Base-by-base conservation (phyloP, 2,113 vertebrate genomes). In the Tragelaphus imberbis region DNA sequence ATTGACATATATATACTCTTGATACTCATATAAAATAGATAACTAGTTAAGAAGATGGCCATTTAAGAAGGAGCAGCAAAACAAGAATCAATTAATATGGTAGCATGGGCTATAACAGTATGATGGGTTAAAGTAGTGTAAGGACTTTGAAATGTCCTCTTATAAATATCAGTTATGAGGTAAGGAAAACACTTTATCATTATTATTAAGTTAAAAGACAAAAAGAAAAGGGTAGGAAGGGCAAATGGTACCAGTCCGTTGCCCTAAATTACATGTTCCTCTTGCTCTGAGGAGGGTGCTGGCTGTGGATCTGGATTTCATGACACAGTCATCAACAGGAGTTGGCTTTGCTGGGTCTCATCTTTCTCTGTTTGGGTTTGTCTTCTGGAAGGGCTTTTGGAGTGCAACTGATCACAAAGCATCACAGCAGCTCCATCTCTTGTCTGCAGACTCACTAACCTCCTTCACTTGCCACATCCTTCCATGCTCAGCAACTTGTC, bases 391-490 rank as follows among this genome's bases (percentile, higher is more conserved):
- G 3, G 2, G 16, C 21, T 59, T 36, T 90, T n/a, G 17, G 16
- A 30, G 5, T 30, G 47, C 28, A 77, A 15, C 0, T 44, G 47
- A 56, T 56, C 49, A 21, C 8, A 17, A 44, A 53, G 23, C 56
- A 55, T 36, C n/a, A 30, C 0, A 33, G 6, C 3, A 23, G 0
- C 16, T 40, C 23, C 7, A 28, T 68, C 15, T 51, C 25, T 36
- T 58, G 1, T 58, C 11, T 40, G 36, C 15, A 77, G 28, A 49
- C 2, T 19, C 7, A 25, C 2, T 10, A 56, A 12, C 3, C 17
- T n/a, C 21, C 36, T 28, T 33, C 19, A 21, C 3, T 21, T 0
- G 0, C 1, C 49, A 77, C 6, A 7, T 40, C 0, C 7, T 81
- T 91, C 15, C 30, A 30, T 2, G 6, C 17, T 61, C 40, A 84